Evolutionary conservation across 1,140 invertebrate genomes (phyloP).

Genomic region (Drosophila biarmipes): DNA sequence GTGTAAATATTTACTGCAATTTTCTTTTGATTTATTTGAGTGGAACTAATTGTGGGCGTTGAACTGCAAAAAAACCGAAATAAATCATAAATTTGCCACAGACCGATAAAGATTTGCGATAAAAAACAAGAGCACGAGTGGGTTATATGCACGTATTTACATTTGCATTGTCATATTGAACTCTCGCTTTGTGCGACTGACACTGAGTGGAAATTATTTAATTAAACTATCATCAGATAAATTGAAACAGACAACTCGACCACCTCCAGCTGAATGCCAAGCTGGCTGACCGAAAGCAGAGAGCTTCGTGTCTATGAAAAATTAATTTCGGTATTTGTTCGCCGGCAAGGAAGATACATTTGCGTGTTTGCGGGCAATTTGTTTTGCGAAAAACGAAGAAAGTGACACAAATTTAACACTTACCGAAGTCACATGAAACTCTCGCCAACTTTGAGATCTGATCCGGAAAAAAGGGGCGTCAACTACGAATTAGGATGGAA

Average conservation of each 20-base stretch:
- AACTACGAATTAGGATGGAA: constrained; percentile 20
- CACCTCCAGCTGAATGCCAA: constrained; percentile 7
- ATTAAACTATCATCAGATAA: constrained; percentile 69
- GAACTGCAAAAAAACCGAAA: constrained; percentile 72
- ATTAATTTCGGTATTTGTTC: constrained; percentile 63
- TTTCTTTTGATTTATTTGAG: constrained; percentile 81
- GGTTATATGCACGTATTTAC: constrained; percentile 28
- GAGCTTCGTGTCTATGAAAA: constrained; percentile 69
- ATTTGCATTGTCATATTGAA: constrained; percentile 57
- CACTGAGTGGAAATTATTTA: constrained; percentile 67
- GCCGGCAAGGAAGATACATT: constrained; percentile 32
- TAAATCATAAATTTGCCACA: constrained; percentile 45
- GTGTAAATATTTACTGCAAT: constrained; percentile 69
- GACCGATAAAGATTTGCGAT: constrained; percentile 42
- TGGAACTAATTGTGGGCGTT: constrained; percentile 82
- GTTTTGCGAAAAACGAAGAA: constrained; percentile 61
- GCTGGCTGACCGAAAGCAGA: constrained; percentile 17
- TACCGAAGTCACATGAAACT: constrained; percentile 48
- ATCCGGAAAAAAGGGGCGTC: not conserved
- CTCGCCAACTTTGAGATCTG: constrained; percentile 5
- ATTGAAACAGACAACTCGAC: constrained; percentile 17
- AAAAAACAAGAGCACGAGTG: constrained; percentile 28
- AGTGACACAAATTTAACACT: constrained; percentile 73
- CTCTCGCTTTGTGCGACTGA: constrained; percentile 27
- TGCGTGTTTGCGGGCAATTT: constrained; percentile 70